These are phyloP conservation scores for Babylonia areolata DNA, from an alignment of 1,140 invertebrate genomes.

Conservation along the genomic window DNA sequence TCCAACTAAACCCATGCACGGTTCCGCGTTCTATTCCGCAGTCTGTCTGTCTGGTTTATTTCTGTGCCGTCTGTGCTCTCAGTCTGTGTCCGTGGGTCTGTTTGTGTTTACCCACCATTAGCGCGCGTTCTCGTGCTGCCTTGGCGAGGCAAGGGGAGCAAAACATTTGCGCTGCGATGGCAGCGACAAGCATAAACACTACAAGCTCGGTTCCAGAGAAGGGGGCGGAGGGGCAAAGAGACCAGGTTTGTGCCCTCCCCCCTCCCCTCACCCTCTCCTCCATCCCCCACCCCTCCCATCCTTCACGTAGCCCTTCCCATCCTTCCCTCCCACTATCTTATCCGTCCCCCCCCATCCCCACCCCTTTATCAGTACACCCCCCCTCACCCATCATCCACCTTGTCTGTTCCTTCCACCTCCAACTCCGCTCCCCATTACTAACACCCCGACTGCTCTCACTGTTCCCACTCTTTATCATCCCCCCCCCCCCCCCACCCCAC, in stretches of 20 bases:
- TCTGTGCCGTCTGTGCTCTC: background rate
- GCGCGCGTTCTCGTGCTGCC: background rate
- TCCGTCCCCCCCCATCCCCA: too few species aligned
- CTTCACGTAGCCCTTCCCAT: background rate
- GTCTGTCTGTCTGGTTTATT: background rate
- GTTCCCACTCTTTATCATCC: too few species aligned
- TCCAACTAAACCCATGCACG: too few species aligned
- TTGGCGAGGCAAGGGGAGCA: slow-evolving; percentile 5
- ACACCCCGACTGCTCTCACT: too few species aligned
- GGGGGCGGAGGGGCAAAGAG: too few species aligned
- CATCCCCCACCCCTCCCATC: background rate
- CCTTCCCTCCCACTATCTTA: background rate
- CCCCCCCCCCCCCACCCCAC: too few species aligned
- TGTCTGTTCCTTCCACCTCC: too few species aligned
- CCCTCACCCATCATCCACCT: too few species aligned
- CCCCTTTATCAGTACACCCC: too few species aligned
- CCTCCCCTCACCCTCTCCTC: background rate
- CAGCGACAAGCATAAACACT: slow-evolving; percentile 40
- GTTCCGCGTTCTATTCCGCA: background rate
- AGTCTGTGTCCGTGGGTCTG: background rate
- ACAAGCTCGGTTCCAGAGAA: background rate
- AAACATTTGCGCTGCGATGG: slow-evolving; percentile 34
- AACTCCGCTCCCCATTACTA: too few species aligned
- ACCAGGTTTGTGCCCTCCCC: background rate
- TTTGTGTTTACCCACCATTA: slow-evolving; percentile 39